These are phyloP conservation scores for Rhabdomys dilectus DNA, from an alignment of 2,113 vertebrate genomes.

Conservation along the genomic window DNA sequence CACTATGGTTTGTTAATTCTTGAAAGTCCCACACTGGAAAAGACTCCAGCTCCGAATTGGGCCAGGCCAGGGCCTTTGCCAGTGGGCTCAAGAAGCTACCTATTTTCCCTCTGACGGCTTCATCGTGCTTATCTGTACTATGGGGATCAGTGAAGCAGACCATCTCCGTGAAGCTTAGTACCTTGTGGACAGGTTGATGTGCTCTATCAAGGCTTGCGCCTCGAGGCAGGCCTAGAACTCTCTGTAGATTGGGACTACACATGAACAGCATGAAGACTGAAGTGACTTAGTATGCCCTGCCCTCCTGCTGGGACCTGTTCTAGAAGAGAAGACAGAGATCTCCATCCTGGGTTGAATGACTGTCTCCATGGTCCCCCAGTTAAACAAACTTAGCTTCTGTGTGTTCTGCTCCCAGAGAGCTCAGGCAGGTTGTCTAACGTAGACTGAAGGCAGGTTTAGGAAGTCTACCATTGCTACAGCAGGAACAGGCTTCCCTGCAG, in stretches of 20 bases:
- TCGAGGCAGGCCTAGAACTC: neutral
- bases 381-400: too few species aligned
- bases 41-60: neutral
- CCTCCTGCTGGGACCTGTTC: neutral
- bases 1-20: neutral
- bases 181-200: too few species aligned
- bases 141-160: neutral
- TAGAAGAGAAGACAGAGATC: neutral
- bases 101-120: neutral
- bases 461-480: too few species aligned
- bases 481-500: too few species aligned
- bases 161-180: neutral
- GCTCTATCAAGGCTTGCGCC: too few species aligned
- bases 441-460: neutral
- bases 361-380: neutral
- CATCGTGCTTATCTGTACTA: too few species aligned
- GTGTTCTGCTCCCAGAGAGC: neutral
- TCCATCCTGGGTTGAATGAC: neutral
- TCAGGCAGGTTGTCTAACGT: too few species aligned
- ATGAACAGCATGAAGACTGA: too few species aligned
- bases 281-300: neutral
- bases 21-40: rapidly evolving
- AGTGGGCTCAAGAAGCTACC: neutral
- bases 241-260: neutral
- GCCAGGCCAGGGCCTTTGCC: rapidly evolving